Evolutionary conservation across 2,888 invertebrate species (phyloP).

Genomic region (Agriopis leucophaearia): DNA sequence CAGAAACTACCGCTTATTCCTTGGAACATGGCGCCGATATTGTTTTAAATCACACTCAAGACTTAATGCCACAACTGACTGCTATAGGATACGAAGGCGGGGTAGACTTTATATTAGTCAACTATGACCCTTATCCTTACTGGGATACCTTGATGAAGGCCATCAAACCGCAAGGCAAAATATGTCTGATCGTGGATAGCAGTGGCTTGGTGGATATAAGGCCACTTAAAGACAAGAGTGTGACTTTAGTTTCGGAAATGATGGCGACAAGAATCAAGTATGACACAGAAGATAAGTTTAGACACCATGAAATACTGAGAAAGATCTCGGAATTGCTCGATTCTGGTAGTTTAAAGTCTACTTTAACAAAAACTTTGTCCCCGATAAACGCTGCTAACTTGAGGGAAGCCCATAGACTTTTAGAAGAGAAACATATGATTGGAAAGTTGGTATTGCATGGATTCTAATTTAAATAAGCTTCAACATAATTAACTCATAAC

Average conservation of each 20-base stretch:
- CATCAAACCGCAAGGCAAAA: constrained; percentile 76
- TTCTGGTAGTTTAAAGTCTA: constrained; percentile 64
- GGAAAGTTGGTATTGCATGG: constrained; percentile 74
- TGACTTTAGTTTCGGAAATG: constrained; percentile 73
- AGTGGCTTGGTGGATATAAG: constrained; percentile 68
- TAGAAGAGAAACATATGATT: constrained; percentile 69
- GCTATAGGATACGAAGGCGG: constrained; percentile 65
- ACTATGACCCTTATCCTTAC: constrained; percentile 77
- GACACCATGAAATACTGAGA: constrained; percentile 68
- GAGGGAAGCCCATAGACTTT: constrained; percentile 69
- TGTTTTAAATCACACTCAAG: constrained; percentile 71
- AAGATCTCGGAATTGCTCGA: constrained; percentile 70
- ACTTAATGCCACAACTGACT: constrained; percentile 68
- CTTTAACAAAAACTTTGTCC: constrained; percentile 68
- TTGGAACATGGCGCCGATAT: constrained; percentile 66
- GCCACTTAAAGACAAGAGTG: constrained; percentile 73
- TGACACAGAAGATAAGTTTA: constrained; percentile 70
- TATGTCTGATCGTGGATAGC: constrained; percentile 76
- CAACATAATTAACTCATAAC: too few relatives aligned
- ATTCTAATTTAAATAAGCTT: constrained; percentile 51
- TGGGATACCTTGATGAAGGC: constrained; percentile 73
- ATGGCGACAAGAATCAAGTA: constrained; percentile 75
- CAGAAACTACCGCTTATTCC: constrained; percentile 67
- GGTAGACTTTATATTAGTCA: constrained; percentile 74
- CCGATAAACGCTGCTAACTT: constrained; percentile 77